Conservation (phyloP, 2,113 vertebrate species). For the Pristiophorus japonicus region DNA sequence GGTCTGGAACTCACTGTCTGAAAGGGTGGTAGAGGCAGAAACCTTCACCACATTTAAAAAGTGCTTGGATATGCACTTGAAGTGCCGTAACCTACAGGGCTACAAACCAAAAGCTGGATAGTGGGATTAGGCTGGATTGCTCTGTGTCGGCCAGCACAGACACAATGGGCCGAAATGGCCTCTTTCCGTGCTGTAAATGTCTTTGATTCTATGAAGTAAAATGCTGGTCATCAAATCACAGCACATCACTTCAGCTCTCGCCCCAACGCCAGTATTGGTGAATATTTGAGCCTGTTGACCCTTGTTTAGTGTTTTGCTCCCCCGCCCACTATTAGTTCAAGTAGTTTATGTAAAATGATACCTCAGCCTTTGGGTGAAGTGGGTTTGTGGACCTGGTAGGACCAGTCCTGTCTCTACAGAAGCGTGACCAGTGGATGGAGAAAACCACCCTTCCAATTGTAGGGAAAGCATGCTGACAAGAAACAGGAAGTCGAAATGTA, state of each 20-base stretch:
- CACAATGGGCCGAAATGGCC: no score
- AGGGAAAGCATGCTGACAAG: neutral
- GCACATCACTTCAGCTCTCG: neutral
- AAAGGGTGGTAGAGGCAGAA: no score
- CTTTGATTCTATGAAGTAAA: no score
- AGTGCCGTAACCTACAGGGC: no score
- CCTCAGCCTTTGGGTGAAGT: neutral
- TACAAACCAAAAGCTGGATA: no score
- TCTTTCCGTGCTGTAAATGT: no score
- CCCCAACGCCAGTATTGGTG: neutral
- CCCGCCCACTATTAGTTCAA: neutral
- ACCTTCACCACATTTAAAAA: no score
- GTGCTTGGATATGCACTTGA: no score
- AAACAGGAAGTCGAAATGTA: neutral
- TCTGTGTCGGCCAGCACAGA: no score
- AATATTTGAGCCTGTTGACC: neutral
- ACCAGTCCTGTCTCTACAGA: neutral
- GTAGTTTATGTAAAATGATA: neutral
- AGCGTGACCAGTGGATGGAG: neutral
- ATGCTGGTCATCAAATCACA: neutral
- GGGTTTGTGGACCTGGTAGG: neutral
- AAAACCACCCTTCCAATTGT: neutral
- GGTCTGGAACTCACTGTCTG: no score
- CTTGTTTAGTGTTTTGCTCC: neutral
- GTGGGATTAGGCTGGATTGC: no score